Conservation (phyloP, 2,797 vertebrate genomes). For the Sternotherus odoratus region DNA sequence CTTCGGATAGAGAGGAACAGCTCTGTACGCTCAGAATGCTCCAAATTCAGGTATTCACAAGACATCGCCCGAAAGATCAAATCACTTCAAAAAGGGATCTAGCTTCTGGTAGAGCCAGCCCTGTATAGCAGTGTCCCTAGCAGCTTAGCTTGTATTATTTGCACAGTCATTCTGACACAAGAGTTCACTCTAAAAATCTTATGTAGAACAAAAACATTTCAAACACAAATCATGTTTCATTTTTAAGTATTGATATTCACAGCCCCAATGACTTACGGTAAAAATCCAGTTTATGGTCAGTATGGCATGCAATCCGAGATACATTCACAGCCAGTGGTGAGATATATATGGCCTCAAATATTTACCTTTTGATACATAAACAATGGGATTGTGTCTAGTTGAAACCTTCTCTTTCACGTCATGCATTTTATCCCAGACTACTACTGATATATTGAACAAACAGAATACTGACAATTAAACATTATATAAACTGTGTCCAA, state of each 20-base stretch:
- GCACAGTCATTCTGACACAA: rapidly evolving
- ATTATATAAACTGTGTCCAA: background rate
- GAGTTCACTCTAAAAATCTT: background rate
- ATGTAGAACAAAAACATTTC: background rate
- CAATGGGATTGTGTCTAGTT: conserved; percentile 46
- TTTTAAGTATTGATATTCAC: background rate
- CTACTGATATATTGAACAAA: conserved; percentile 52
- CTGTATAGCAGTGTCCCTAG: background rate
- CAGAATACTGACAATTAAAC: conserved; percentile 45
- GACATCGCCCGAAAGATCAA: background rate
- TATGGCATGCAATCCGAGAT: background rate
- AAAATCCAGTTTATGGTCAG: background rate
- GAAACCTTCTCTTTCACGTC: conserved; percentile 22
- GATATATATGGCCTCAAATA: conserved; percentile 25
- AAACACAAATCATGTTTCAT: background rate
- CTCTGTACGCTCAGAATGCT: rapidly evolving
- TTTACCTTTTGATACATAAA: conserved; percentile 53
- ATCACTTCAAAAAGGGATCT: background rate
- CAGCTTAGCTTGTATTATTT: background rate
- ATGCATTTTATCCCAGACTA: conserved; percentile 18
- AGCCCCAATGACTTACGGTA: background rate
- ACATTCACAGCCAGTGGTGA: background rate
- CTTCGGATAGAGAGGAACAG: background rate
- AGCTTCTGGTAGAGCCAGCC: background rate
- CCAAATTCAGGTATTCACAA: background rate